These are phyloP conservation scores for Anadara kagoshimensis DNA, from an alignment of 1,140 invertebrate genomes.

Conservation along the genomic window DNA sequence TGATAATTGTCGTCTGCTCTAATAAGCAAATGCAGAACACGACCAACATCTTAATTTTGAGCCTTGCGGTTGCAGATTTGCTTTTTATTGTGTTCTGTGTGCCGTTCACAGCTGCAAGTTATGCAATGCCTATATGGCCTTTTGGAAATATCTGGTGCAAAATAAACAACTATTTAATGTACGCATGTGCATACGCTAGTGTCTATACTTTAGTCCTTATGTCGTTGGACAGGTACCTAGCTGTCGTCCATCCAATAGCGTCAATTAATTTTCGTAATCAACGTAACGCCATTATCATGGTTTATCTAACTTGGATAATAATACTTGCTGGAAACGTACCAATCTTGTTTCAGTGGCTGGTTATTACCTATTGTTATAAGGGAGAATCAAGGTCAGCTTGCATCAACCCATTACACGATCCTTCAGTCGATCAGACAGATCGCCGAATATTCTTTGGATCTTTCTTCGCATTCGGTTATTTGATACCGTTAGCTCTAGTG, in stretches of 20 bases:
- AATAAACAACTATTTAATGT: slow-evolving; percentile 82
- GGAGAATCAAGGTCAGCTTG: slow-evolving; percentile 70
- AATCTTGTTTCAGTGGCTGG: slow-evolving; percentile 86
- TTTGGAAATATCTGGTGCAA: slow-evolving; percentile 94
- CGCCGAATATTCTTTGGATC: slow-evolving; percentile 66
- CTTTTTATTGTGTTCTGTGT: slow-evolving; percentile 97
- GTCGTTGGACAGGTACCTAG: slow-evolving; percentile 95
- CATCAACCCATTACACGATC: slow-evolving; percentile 38
- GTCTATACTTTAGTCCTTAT: slow-evolving; percentile 96
- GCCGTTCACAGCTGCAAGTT: slow-evolving; percentile 78
- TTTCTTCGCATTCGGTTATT: slow-evolving; percentile 75
- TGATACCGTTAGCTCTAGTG: slow-evolving; percentile 80
- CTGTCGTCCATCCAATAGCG: slow-evolving; percentile 93
- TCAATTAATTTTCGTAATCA: slow-evolving; percentile 92
- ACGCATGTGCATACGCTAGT: slow-evolving; percentile 92
- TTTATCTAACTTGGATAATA: slow-evolving; percentile 83
- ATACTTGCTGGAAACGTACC: slow-evolving; percentile 85
- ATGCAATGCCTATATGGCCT: slow-evolving; percentile 81
- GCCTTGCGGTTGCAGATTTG: slow-evolving; percentile 90
- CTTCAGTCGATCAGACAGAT: background rate
- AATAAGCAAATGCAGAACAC: slow-evolving; percentile 95
- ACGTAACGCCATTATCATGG: slow-evolving; percentile 84
- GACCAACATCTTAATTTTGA: slow-evolving; percentile 92
- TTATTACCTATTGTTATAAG: slow-evolving; percentile 77
- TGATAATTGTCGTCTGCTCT: slow-evolving; percentile 87